These are phyloP conservation scores for Darevskia nairensis DNA, from an alignment of 2,797 vertebrate genomes.

Conservation along the genomic window DNA sequence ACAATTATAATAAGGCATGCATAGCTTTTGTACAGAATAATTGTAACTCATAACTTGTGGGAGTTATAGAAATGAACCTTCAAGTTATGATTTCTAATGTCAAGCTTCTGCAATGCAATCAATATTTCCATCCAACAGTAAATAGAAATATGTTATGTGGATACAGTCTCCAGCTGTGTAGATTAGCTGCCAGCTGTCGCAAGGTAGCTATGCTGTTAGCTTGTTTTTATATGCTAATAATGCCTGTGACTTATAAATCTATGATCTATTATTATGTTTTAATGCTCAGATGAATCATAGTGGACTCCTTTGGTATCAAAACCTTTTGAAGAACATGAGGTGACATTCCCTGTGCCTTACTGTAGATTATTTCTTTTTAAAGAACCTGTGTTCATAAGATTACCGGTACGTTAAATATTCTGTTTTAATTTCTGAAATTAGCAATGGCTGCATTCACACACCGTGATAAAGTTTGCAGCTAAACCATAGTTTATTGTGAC, in stretches of 20 bases:
- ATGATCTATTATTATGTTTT: not conserved
- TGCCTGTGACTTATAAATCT: not conserved
- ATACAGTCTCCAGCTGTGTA: not conserved
- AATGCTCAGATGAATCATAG: not conserved
- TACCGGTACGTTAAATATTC: not conserved
- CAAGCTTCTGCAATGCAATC: not conserved
- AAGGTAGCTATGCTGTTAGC: slow-evolving; percentile 11
- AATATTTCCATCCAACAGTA: slow-evolving; percentile 4
- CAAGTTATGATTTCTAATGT: not conserved
- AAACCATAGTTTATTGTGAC: not conserved
- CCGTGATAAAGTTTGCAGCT: not conserved
- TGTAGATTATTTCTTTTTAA: not conserved
- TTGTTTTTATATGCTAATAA: accelerated
- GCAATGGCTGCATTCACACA: not conserved
- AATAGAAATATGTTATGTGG: not conserved
- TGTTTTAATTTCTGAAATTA: slow-evolving; percentile 1
- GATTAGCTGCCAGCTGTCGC: not conserved
- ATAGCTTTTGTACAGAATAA: slow-evolving; percentile 18
- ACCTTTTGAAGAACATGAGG: not conserved
- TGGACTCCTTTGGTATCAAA: not conserved
- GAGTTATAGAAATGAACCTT: accelerated
- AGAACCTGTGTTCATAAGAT: not conserved
- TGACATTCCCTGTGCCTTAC: not conserved
- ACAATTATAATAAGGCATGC: not conserved
- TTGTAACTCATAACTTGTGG: not conserved